These are phyloP conservation scores for Lordiphosa fenestrarum DNA, from an alignment of 2,888 invertebrate genomes.

Conservation along the genomic window DNA sequence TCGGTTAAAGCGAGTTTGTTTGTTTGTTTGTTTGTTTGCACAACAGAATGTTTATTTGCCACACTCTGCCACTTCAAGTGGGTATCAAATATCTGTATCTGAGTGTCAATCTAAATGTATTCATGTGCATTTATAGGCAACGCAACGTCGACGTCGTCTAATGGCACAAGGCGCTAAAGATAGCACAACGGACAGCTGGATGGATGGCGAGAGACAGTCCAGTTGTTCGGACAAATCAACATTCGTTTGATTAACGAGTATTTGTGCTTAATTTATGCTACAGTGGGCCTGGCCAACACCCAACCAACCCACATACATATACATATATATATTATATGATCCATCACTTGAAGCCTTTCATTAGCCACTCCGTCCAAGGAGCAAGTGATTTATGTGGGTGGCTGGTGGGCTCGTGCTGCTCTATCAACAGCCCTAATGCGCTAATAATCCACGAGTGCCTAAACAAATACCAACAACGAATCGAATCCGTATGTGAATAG, in stretches of 20 bases:
- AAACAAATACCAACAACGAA: conserved; percentile 54
- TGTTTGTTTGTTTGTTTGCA: conserved; percentile 14
- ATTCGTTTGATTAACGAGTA: conserved; percentile 72
- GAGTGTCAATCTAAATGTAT: conserved; percentile 69
- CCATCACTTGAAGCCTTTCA: conserved; percentile 41
- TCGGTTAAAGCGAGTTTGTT: conserved; percentile 1
- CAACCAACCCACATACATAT: conserved; percentile 11
- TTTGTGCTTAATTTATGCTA: conserved; percentile 68
- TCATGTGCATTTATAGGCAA: conserved; percentile 63
- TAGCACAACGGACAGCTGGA: conserved; percentile 22
- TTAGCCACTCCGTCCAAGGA: conserved; percentile 5
- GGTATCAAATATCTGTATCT: conserved; percentile 66
- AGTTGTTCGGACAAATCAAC: conserved; percentile 40
- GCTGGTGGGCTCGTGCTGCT: conserved; percentile 22
- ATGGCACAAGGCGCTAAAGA: conserved; percentile 21
- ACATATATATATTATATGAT: conserved; percentile 44
- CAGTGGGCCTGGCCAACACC: conserved; percentile 30
- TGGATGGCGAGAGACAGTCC: background rate
- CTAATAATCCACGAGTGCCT: conserved; percentile 70
- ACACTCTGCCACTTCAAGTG: conserved; percentile 35
- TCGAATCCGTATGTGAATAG: conserved; percentile 20
- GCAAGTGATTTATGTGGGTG: conserved; percentile 44
- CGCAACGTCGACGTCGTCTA: conserved; percentile 23
- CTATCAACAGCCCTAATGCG: conserved; percentile 66
- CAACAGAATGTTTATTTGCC: conserved; percentile 7